phyloP scores from a whole-genome alignment of 2,113 vertebrate species.

The Apus apus region DNA sequence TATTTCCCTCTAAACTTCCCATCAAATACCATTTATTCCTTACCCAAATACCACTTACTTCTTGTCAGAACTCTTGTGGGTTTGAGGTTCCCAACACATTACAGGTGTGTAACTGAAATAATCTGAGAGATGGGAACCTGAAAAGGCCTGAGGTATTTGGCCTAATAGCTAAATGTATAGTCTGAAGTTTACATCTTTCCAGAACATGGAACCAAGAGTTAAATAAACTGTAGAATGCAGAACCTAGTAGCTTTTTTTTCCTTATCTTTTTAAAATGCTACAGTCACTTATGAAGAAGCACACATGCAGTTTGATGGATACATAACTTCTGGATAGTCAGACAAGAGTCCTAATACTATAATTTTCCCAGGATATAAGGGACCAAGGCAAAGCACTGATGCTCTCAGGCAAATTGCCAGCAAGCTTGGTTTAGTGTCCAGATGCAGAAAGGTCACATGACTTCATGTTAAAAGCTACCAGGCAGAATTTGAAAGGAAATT shows the following conservation, averaged over 20 bases:
- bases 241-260: not conserved
- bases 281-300: not conserved
- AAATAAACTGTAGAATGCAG: not conserved
- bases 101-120: not conserved
- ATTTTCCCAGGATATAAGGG: not conserved
- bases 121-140: not conserved
- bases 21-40: not conserved
- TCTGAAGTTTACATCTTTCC: not conserved
- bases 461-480: not conserved
- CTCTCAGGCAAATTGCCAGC: not conserved
- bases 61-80: not conserved
- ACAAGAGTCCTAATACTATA: not conserved
- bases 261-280: not conserved
- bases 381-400: not conserved
- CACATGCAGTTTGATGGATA: not conserved
- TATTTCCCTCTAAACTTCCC: not conserved
- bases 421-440: not conserved
- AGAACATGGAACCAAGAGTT: not conserved
- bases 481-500: slow-evolving; percentile 13
- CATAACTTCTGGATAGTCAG: not conserved
- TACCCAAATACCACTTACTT: not conserved
- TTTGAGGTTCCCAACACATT: not conserved
- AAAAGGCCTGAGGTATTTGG: not conserved
- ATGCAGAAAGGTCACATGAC: not conserved
- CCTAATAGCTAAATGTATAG: not conserved